phyloP scores from a whole-genome alignment of 1,140 invertebrate species.

The honey bee (Apis mellifera) region DNA sequence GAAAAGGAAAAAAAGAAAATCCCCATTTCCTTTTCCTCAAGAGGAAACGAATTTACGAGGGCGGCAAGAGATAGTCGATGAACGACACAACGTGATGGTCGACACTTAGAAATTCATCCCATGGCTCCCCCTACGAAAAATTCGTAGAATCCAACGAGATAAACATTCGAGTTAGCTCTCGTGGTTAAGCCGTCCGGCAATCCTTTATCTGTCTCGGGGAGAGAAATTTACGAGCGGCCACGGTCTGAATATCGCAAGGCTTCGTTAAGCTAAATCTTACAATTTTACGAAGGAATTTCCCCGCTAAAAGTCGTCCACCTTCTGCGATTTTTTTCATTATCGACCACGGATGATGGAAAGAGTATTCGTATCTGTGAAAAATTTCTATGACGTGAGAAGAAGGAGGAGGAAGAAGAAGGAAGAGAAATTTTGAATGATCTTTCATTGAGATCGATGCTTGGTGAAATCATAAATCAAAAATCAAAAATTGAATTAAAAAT shows the following conservation, averaged over 20 bases:
- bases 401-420: too few species aligned
- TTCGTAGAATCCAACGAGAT: constrained; percentile 5
- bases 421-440: background rate
- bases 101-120: constrained; percentile 4
- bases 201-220: constrained; percentile 4
- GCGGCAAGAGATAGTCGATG: background rate
- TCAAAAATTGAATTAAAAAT: background rate
- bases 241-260: constrained; percentile 30
- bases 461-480: too few species aligned
- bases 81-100: background rate
- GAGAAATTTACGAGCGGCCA: constrained; percentile 18
- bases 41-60: background rate
- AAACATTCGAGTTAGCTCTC: background rate
- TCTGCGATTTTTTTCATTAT: constrained; percentile 8
- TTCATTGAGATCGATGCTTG: background rate
- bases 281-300: background rate
- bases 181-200: background rate
- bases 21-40: too few species aligned
- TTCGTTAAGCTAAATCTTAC: constrained; percentile 33
- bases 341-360: background rate
- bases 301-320: background rate
- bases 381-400: background rate
- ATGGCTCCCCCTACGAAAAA: background rate
- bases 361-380: too few species aligned
- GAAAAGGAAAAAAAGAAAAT: too few species aligned